These are phyloP conservation scores for Hylyphantes graminicola DNA, from an alignment of 1,140 invertebrate genomes.

Conservation along the genomic window DNA sequence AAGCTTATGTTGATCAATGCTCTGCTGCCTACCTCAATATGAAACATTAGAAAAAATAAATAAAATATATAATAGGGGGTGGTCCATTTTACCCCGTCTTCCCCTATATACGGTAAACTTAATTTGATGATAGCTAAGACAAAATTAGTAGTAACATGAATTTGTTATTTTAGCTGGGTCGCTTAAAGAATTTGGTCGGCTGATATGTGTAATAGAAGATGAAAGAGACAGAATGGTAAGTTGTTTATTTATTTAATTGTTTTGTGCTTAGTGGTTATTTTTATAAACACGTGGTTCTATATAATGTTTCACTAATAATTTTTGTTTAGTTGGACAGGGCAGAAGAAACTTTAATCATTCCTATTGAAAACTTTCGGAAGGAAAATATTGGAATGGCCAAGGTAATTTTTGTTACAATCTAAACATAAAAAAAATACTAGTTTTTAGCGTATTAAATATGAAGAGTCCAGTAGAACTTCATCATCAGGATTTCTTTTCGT, in stretches of 20 bases:
- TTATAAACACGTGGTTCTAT: constrained; percentile 64
- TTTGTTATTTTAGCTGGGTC: constrained; percentile 75
- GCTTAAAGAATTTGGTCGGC: constrained; percentile 87
- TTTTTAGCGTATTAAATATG: no score
- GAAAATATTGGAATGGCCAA: constrained; percentile 94
- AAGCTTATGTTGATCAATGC: no score
- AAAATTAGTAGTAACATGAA: background rate
- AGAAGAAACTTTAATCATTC: constrained; percentile 89
- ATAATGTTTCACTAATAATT: background rate
- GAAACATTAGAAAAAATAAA: no score
- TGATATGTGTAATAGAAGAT: constrained; percentile 93
- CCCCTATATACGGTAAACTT: background rate
- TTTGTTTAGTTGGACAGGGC: constrained; percentile 82
- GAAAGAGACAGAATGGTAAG: constrained; percentile 92
- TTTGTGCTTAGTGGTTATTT: constrained; percentile 50
- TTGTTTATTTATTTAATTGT: constrained; percentile 7
- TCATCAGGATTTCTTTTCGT: no score
- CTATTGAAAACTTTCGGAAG: constrained; percentile 92
- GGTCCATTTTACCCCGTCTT: background rate
- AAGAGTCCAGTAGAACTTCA: no score
- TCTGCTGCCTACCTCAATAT: no score
- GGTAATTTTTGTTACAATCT: constrained; percentile 69
- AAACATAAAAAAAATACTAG: no score
- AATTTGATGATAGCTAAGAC: background rate
- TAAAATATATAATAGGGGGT: background rate